Base-by-base conservation (phyloP, 2,113 vertebrate species). In the Chloebia gouldiae region DNA sequence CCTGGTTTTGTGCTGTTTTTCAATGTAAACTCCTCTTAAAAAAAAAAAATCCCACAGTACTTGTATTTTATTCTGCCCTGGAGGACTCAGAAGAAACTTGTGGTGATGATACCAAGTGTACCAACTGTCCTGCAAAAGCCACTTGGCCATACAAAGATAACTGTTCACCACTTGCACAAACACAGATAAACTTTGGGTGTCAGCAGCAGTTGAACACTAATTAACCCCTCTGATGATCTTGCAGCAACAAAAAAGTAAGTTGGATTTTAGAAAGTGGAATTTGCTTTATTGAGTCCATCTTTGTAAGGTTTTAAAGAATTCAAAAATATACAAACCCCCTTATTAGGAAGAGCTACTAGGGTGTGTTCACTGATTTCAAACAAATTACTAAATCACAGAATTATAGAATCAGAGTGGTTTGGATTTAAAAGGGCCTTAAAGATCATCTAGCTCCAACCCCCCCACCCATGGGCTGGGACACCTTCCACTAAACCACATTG, bases 401-500 rank as follows among this genome's bases (percentile, higher is more conserved):
- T 27, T 30, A 42, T 11, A 69, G 71, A 69, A 42, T 49, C 49
- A 56, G 56, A 77, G 63, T 33, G 27, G 9, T 50, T 70, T 83
- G 18, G 3, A 7, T 76, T 63, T 40, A 45, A 63, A 83, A 61
- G 18, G 35, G 49, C 15, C 31, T 70, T 70, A 27, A 56, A 56
- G 27, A 37, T 19, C 3, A 69, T 42, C 18, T 31, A 35, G 25
- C 56, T 83, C 25, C 35, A 77, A 31, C 4, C 3, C 17, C 12
- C 21, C 54, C 40, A 21, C 14, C 15, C 40, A 76, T 1, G 2
- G 54, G 30, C 30, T 31, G 40, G 18, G 8, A 33, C 42, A 72
- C 14, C 12, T 76, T 23, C 7, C 31, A 28, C 25, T 33, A 23
- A 47, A 69, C 15, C 12, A 53, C 0, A 0, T 19, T 40, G 21